These are phyloP conservation scores for Athetis lepigone DNA, from an alignment of 2,888 invertebrate species.

Conservation along the genomic window DNA sequence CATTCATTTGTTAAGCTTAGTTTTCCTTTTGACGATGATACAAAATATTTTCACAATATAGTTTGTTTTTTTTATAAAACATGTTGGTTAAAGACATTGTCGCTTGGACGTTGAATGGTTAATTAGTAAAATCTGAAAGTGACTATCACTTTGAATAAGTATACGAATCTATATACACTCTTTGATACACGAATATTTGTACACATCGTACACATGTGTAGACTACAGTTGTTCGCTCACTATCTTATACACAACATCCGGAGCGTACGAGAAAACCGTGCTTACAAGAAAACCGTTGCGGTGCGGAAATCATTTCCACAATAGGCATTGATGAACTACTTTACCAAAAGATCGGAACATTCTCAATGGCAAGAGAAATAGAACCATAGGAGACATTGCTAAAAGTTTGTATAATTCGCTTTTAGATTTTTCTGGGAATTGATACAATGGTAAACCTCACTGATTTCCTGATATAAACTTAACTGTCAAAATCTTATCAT, in stretches of 20 bases:
- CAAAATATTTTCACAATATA: too few species aligned
- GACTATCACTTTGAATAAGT: neutral
- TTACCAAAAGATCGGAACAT: neutral
- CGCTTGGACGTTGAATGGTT: too few species aligned
- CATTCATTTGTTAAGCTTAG: neutral
- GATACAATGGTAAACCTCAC: too few species aligned
- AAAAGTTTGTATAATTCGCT: too few species aligned
- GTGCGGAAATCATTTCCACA: conserved; percentile 22
- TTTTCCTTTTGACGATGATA: neutral
- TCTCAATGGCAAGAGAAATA: neutral
- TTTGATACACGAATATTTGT: neutral
- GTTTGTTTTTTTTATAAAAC: too few species aligned
- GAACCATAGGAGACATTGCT: too few species aligned
- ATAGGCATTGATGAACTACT: neutral
- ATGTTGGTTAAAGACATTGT: too few species aligned
- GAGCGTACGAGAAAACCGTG: conserved; percentile 2
- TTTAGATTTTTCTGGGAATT: too few species aligned
- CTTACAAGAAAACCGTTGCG: conserved; percentile 9
- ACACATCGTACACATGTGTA: conserved; percentile 7
- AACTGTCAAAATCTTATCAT: neutral
- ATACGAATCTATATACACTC: neutral
- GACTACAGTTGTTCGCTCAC: neutral
- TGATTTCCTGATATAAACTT: too few species aligned
- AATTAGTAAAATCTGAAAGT: too few species aligned
- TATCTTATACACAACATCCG: conserved; percentile 29